Percentiles rank a stretch among this genome's conserved stretches.
Conservation (phyloP, 2,888 invertebrate genomes). For the Synanthedon tipuliformis region DNA sequence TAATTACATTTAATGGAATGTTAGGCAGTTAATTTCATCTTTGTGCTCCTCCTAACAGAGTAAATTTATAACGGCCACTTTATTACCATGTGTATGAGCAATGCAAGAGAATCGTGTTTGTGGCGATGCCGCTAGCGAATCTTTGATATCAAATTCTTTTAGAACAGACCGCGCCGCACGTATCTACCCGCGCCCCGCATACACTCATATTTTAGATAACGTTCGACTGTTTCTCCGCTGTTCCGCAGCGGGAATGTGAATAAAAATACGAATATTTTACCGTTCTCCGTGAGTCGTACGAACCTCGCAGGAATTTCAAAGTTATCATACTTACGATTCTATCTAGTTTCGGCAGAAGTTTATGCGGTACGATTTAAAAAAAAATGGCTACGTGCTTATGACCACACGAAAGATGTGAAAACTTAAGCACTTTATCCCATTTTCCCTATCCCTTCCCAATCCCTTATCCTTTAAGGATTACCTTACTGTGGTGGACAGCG, state of each 20-base stretch:
- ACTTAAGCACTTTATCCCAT: too few relatives aligned
- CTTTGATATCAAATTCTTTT: slow-evolving; percentile 64
- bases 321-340: not conserved
- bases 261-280: slow-evolving; percentile 52
- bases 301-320: slow-evolving; percentile 4
- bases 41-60: not conserved
- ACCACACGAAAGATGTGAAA: too few relatives aligned
- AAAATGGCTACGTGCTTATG: too few relatives aligned
- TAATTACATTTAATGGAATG: too few relatives aligned
- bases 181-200: slow-evolving; percentile 30
- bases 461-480: too few relatives aligned
- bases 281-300: slow-evolving; percentile 23
- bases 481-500: too few relatives aligned
- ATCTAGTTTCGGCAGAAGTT: too few relatives aligned
- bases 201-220: slow-evolving; percentile 61
- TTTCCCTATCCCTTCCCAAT: too few relatives aligned
- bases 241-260: slow-evolving; percentile 36
- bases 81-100: not conserved
- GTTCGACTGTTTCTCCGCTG: slow-evolving; percentile 47
- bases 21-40: too few relatives aligned
- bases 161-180: slow-evolving; percentile 57
- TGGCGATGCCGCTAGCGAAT: slow-evolving; percentile 29
- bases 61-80: not conserved
- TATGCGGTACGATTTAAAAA: too few relatives aligned
- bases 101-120: slow-evolving; percentile 20